These are phyloP conservation scores for Centropus unirufus DNA, from an alignment of 2,113 vertebrate species.

Conservation along the genomic window DNA sequence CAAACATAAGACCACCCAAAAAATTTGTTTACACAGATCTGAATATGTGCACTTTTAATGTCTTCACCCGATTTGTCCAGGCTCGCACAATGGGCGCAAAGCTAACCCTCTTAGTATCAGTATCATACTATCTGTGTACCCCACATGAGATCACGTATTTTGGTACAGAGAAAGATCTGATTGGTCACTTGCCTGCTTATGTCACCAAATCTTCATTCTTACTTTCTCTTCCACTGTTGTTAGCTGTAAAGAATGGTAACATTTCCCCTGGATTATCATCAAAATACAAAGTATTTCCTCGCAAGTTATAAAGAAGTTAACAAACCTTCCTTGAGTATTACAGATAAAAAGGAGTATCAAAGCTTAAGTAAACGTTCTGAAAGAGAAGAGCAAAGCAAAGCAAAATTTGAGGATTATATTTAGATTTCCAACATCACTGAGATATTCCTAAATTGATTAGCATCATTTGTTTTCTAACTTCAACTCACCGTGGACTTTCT, in stretches of 20 bases:
- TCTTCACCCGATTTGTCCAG: not conserved
- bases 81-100: accelerated
- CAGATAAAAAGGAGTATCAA: not conserved
- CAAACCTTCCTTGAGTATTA: not conserved
- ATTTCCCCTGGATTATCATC: not conserved
- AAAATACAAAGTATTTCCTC: not conserved
- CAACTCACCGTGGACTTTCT: not conserved
- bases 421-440: not conserved
- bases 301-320: not conserved
- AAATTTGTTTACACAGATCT: not conserved
- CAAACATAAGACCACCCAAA: not conserved
- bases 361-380: not conserved
- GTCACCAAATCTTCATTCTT: constrained; percentile 15
- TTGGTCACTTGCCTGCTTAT: constrained; percentile 17
- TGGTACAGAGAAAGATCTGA: not conserved
- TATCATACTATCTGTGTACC: not conserved
- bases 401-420: not conserved
- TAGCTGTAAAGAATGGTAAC: not conserved
- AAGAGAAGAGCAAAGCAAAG: not conserved
- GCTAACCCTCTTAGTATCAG: not conserved
- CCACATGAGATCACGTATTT: not conserved
- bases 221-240: not conserved
- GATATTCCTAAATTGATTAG: not conserved
- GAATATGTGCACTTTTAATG: not conserved
- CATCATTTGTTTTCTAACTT: not conserved